Base-by-base conservation (phyloP, 2,113 vertebrate genomes). In the Neolamprologus caudopunctatus region DNA sequence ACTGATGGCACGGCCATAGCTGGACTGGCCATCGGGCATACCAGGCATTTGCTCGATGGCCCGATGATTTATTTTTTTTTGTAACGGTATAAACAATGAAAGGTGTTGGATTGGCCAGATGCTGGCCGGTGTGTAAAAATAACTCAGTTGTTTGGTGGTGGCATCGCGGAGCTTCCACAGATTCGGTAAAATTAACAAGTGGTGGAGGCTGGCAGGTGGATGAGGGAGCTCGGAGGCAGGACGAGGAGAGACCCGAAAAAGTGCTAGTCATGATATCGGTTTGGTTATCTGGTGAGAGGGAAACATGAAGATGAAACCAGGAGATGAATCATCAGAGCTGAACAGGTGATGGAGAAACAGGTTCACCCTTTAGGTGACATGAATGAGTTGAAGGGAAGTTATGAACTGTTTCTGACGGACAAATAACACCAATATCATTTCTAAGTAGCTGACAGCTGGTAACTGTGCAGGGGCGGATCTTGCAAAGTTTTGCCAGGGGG, bases 381-480 rank as follows among this genome's bases (percentile, higher is more conserved):
- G 14, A 47, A 16, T 47, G 45, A 7, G 45, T 16, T 47, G 42
- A 47, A 47, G 42, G 14, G 42, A 47, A 47, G 42, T 47, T 47
- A 47, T 47, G 42, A 47, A 47, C 42, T 7, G 6, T 47, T 47
- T 47, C 6, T 16, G 42, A 45, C 0, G 0, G 42, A 45, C 6
- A 45, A 4, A 45, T 16, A 45, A 45, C 42, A 45, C 13, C 42
- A 45, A 4, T 2, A 45, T 16, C 42, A 1, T 45, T 45, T 45
- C 3, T 45, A 45, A 14, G 42, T 45, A 45, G 42, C 42, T 45
- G 3, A 45, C 42, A 45, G 42, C 42, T 45, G 42, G 42, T 45
- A 45, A 45, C 42, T 45, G 42, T 45, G 42, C 13, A 14, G 0
- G 42, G 6, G 42, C 6, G 13, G 42, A 0, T 45, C 40, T 42